Percentiles rank a stretch among this genome's conserved stretches.
These are phyloP conservation scores for Drosophila rufa DNA, from an alignment of 1,140 invertebrate species.

Conservation along the genomic window DNA sequence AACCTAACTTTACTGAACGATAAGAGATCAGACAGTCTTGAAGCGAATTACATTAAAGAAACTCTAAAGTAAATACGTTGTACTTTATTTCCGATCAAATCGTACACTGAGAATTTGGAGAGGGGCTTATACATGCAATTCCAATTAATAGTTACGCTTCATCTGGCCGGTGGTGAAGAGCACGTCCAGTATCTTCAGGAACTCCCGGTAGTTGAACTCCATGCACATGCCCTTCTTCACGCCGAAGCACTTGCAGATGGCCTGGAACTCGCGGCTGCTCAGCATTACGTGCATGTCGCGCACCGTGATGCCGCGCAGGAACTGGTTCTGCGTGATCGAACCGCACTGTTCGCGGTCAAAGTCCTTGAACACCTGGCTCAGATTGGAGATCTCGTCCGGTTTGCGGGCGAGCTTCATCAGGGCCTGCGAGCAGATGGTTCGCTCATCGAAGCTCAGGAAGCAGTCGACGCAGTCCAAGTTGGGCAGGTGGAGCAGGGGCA, in stretches of 20 bases:
- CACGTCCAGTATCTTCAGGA: constrained; percentile 75
- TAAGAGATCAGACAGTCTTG: constrained; percentile 40
- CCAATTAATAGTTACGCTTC: constrained; percentile 75
- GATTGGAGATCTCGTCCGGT: constrained; percentile 88
- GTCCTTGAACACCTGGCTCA: constrained; percentile 86
- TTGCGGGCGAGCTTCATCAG: constrained; percentile 88
- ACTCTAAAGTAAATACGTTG: constrained; percentile 36
- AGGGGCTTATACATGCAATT: too few relatives aligned
- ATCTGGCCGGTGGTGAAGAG: constrained; percentile 71
- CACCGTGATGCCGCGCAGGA: constrained; percentile 87
- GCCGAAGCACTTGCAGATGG: constrained; percentile 89
- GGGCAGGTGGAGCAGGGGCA: constrained; percentile 88
- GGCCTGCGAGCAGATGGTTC: constrained; percentile 86
- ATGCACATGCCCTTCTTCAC: constrained; percentile 85
- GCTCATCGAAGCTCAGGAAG: constrained; percentile 90
- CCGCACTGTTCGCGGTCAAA: constrained; percentile 88
- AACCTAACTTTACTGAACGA: constrained; percentile 37
- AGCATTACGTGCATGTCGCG: constrained; percentile 87
- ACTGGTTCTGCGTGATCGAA: constrained; percentile 87
- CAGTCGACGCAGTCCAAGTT: constrained; percentile 87
- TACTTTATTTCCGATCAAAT: constrained; percentile 18
- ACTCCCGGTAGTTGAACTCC: constrained; percentile 82
- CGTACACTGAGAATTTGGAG: constrained; percentile 38
- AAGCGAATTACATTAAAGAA: constrained; percentile 54
- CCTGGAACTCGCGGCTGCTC: constrained; percentile 87